Conservation (phyloP, 2,888 invertebrate species). For the Melanotus villosus region DNA sequence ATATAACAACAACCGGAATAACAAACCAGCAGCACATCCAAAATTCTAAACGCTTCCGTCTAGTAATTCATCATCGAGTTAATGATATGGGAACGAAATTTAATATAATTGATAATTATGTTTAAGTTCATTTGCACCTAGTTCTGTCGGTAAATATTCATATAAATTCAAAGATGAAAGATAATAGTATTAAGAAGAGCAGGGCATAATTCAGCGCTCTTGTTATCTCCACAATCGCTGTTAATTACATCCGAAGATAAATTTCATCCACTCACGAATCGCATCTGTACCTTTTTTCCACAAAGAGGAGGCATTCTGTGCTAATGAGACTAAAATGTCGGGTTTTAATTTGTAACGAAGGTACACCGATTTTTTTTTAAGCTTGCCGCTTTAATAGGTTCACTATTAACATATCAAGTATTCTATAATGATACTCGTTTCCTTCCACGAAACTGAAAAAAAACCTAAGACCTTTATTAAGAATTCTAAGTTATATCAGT, state of each 20-base stretch:
- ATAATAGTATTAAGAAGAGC: neutral
- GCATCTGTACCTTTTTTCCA: neutral
- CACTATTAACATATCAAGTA: too few relatives aligned
- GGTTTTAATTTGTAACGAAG: neutral
- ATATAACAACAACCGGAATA: too few relatives aligned
- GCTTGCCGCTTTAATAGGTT: too few relatives aligned
- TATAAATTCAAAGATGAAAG: neutral
- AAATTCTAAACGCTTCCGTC: neutral
- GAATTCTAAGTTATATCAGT: too few relatives aligned
- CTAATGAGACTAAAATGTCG: conserved; percentile 9
- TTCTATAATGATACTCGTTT: too few relatives aligned
- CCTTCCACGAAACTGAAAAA: too few relatives aligned
- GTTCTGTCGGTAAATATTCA: conserved; percentile 4
- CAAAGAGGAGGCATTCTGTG: conserved; percentile 16
- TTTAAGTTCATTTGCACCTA: conserved; percentile 1
- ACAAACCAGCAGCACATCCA: too few relatives aligned
- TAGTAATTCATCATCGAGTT: neutral
- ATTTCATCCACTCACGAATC: conserved; percentile 21
- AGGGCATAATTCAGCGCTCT: neutral
- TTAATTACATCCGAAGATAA: conserved; percentile 15
- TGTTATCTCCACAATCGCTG: conserved; percentile 4
- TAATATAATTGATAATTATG: neutral
- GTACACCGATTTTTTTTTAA: too few relatives aligned
- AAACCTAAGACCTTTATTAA: too few relatives aligned
- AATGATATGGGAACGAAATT: conserved; percentile 6